These are phyloP conservation scores for Ochotona princeps DNA, from an alignment of 2,113 vertebrate genomes.

Conservation along the genomic window DNA sequence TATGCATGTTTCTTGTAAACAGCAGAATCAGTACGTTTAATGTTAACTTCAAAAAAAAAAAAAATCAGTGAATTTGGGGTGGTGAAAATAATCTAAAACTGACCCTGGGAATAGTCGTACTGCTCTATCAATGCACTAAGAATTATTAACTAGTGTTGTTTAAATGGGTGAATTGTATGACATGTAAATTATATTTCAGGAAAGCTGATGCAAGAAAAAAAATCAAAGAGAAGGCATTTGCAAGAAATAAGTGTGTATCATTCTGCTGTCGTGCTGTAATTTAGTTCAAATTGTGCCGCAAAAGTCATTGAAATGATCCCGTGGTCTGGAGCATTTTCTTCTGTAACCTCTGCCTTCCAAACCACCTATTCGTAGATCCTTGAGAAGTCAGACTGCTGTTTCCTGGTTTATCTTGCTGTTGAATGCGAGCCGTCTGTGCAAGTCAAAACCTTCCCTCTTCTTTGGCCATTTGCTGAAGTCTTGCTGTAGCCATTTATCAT, in stretches of 20 bases:
- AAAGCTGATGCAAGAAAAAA: neutral
- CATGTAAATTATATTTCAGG: neutral
- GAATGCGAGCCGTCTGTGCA: neutral
- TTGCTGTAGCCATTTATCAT: neutral
- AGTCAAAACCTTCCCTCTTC: neutral
- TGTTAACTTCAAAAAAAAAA: neutral
- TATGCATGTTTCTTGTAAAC: rapidly evolving
- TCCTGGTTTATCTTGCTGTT: neutral
- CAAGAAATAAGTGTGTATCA: neutral
- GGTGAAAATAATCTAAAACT: neutral
- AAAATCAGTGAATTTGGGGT: neutral
- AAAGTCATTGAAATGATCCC: neutral
- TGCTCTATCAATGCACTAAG: neutral
- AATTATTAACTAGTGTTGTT: neutral
- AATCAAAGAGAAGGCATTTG: neutral
- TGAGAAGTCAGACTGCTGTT: neutral
- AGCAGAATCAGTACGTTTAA: neutral
- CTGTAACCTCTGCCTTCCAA: neutral
- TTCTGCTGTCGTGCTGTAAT: neutral
- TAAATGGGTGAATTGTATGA: neutral
- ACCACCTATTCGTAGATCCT: neutral
- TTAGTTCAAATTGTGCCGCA: neutral
- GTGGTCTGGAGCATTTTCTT: neutral
- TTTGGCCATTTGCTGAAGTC: neutral
- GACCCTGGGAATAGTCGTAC: neutral